These are phyloP conservation scores for Melipona quadrifasciata DNA, from an alignment of 1,140 invertebrate genomes.

Conservation along the genomic window DNA sequence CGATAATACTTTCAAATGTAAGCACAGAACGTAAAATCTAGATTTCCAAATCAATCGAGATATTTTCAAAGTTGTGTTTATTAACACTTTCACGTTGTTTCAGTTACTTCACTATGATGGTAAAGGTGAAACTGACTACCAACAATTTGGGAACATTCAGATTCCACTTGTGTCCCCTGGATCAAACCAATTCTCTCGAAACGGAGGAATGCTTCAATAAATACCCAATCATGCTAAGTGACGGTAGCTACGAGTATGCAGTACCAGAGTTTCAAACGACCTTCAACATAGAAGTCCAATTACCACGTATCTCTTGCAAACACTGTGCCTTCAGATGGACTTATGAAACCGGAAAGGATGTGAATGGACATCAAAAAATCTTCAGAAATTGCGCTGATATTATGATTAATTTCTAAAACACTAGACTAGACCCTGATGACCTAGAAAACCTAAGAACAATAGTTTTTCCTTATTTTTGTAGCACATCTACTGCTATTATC, in stretches of 20 bases:
- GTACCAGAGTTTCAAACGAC: background rate
- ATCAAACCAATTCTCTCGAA: slow-evolving; percentile 76
- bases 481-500: too few species aligned
- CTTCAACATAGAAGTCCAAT: slow-evolving; percentile 70
- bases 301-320: slow-evolving; percentile 84
- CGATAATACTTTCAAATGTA: background rate
- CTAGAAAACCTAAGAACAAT: too few species aligned
- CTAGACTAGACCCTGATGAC: too few species aligned
- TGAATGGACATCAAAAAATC: slow-evolving; percentile 86
- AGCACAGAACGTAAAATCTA: background rate
- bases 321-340: slow-evolving; percentile 87
- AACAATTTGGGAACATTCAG: slow-evolving; percentile 86
- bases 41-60: background rate
- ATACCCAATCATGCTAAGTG: slow-evolving; percentile 82
- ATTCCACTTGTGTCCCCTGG: slow-evolving; percentile 83
- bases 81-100: background rate
- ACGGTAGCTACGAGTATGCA: slow-evolving; percentile 74
- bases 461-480: too few species aligned
- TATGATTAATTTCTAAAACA: slow-evolving; percentile 74
- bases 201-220: slow-evolving; percentile 85
- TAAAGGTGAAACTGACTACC: slow-evolving; percentile 80
- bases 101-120: slow-evolving; percentile 70
- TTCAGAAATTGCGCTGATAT: slow-evolving; percentile 88
- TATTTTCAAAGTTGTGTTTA: slow-evolving; percentile 33
- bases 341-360: slow-evolving; percentile 83